These are phyloP conservation scores for Cebidichthys violaceus DNA, from an alignment of 2,113 vertebrate genomes.

Conservation along the genomic window DNA sequence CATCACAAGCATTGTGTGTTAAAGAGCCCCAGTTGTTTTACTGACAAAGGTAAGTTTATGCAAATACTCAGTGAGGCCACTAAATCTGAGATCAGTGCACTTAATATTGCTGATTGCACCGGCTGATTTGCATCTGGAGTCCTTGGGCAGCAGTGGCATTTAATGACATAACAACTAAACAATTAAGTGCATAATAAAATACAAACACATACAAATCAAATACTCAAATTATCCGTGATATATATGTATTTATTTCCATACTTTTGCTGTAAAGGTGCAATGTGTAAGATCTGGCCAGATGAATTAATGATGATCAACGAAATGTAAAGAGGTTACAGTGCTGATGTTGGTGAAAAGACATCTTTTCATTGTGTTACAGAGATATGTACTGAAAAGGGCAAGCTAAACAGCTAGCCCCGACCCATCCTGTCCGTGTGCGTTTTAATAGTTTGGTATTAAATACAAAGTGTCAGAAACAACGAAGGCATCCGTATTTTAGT, in stretches of 20 bases:
- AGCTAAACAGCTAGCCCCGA: too few species aligned
- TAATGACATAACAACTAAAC: background rate
- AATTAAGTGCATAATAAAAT: background rate
- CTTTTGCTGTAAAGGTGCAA: background rate
- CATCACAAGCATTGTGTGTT: background rate
- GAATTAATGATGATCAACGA: too few species aligned
- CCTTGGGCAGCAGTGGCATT: background rate
- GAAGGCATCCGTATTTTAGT: background rate
- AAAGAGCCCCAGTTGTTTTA: constrained; percentile 21
- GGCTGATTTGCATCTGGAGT: background rate
- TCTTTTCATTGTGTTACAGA: too few species aligned
- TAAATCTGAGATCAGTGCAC: background rate
- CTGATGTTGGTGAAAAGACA: too few species aligned
- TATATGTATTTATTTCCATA: background rate
- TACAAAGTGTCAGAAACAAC: background rate
- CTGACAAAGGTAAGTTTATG: background rate
- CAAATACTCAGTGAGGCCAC: background rate
- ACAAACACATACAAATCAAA: background rate
- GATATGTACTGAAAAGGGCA: too few species aligned
- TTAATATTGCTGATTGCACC: background rate
- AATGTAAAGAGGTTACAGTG: too few species aligned
- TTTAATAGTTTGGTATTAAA: background rate
- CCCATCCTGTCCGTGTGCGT: background rate
- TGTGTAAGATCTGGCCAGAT: background rate
- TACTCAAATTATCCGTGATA: background rate